Conservation (phyloP, 2,797 vertebrate genomes). For the Schizopygopsis malacanthus region DNA sequence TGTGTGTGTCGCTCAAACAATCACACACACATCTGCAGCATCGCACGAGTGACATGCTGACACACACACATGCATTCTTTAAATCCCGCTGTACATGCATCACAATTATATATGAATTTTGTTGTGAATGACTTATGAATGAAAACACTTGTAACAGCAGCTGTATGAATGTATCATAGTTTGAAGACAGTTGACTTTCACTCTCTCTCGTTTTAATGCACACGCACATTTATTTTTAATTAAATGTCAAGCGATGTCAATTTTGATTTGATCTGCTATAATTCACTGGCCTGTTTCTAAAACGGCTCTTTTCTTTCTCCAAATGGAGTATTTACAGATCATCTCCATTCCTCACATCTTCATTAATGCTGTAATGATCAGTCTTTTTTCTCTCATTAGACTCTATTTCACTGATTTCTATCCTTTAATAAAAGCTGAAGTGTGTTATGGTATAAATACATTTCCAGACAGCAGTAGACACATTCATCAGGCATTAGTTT, state of each 20-base stretch:
- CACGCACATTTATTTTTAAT: neutral
- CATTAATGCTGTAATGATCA: neutral
- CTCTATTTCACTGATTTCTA: neutral
- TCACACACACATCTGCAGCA: neutral
- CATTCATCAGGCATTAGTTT: neutral
- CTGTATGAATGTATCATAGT: neutral
- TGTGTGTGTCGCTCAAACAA: neutral
- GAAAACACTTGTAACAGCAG: neutral
- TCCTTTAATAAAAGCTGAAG: neutral
- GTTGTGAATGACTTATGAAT: neutral
- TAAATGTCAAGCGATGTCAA: constrained; percentile 15
- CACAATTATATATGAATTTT: neutral
- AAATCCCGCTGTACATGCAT: neutral
- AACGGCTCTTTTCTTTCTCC: neutral
- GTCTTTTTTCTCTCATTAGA: neutral
- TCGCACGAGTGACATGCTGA: neutral
- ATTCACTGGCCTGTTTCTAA: neutral
- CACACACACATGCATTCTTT: neutral
- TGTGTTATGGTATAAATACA: neutral
- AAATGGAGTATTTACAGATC: constrained; percentile 8
- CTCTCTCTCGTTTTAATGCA: neutral
- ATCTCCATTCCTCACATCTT: neutral
- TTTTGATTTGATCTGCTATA: neutral
- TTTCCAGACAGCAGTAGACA: neutral
- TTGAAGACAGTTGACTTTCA: neutral